Evolutionary conservation across 2,888 invertebrate species (phyloP).

Genomic region (Coenonympha glycerion): DNA sequence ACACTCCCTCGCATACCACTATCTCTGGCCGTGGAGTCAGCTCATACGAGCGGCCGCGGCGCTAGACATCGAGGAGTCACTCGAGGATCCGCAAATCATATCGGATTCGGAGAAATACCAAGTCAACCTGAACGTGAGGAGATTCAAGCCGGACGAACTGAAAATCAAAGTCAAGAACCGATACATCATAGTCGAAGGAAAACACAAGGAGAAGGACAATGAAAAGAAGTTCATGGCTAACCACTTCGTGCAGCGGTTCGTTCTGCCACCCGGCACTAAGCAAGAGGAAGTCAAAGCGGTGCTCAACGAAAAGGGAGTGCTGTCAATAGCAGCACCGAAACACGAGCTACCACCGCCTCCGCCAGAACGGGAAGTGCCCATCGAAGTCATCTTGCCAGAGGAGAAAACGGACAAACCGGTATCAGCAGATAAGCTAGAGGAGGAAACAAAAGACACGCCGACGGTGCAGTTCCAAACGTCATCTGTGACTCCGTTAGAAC

Average conservation of each 20-base stretch:
- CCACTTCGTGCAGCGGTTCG: conserved; percentile 62
- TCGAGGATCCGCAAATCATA: conserved; percentile 59
- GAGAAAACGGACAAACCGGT: conserved; percentile 37
- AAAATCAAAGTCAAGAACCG: conserved; percentile 62
- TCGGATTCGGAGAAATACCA: conserved; percentile 53
- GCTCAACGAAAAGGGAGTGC: conserved; percentile 52
- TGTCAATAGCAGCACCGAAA: conserved; percentile 56
- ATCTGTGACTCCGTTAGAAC: conserved; percentile 44
- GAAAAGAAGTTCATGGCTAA: conserved; percentile 52
- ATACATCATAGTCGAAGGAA: conserved; percentile 59
- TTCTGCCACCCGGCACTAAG: conserved; percentile 54
- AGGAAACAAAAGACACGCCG: conserved; percentile 30
- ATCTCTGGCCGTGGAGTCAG: conserved; percentile 67
- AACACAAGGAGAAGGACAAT: conserved; percentile 48
- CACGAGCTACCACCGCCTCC: conserved; percentile 61
- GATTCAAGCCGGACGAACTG: conserved; percentile 61
- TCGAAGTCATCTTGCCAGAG: conserved; percentile 48
- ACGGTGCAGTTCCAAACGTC: conserved; percentile 25
- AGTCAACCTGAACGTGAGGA: conserved; percentile 53
- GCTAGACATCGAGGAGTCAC: conserved; percentile 46
- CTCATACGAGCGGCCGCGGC: conserved; percentile 55
- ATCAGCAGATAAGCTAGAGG: conserved; percentile 28
- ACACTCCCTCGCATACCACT: conserved; percentile 56
- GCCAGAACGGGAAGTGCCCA: conserved; percentile 60
- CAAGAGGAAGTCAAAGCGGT: conserved; percentile 63